Percentiles rank a stretch among this genome's conserved stretches.
phyloP scores from a whole-genome alignment of 2,797 vertebrate species.

The Coranthus polyacanthus region DNA sequence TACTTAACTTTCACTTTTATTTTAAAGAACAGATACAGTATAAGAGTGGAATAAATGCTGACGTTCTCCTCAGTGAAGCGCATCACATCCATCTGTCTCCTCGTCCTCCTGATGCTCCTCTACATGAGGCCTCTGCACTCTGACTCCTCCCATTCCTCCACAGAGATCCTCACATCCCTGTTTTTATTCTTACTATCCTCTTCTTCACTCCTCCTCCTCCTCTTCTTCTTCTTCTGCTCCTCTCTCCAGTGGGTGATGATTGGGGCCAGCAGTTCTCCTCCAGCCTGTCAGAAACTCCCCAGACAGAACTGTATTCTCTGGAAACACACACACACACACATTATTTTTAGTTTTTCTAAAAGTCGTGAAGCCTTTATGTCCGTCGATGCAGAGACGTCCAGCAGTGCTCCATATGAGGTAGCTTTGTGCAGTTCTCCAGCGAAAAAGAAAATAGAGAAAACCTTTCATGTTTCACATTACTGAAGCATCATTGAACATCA shows the following conservation, averaged over 20 bases:
- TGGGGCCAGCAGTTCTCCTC: conserved; percentile 54
- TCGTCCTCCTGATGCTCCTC: conserved; percentile 24
- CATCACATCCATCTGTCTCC: conserved; percentile 55
- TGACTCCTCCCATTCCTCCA: conserved; percentile 50
- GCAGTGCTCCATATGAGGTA: conserved; percentile 9
- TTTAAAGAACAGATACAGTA: no score
- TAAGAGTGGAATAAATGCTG: no score
- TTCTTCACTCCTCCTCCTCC: conserved; percentile 11
- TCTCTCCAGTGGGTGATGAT: conserved; percentile 64
- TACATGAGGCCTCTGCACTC: conserved; percentile 44
- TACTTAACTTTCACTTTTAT: no score
- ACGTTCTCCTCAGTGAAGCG: conserved; percentile 48
- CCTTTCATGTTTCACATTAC: conserved; percentile 6
- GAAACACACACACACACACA: conserved; percentile 21
- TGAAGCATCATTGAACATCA: background rate
- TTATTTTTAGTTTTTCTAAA: conserved; percentile 55
- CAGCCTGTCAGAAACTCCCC: conserved; percentile 66
- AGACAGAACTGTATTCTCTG: conserved; percentile 32
- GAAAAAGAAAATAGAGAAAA: conserved; percentile 21
- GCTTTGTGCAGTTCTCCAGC: conserved; percentile 14
- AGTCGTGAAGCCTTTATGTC: conserved; percentile 35
- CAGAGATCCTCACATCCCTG: conserved; percentile 37
- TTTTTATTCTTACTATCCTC: no score
- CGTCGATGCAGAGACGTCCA: conserved; percentile 23
- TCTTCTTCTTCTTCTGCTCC: background rate